Percentiles rank a stretch among this genome's conserved stretches.
phyloP scores from a whole-genome alignment of 2,888 invertebrate genomes.

The Cerastis leucographa region DNA sequence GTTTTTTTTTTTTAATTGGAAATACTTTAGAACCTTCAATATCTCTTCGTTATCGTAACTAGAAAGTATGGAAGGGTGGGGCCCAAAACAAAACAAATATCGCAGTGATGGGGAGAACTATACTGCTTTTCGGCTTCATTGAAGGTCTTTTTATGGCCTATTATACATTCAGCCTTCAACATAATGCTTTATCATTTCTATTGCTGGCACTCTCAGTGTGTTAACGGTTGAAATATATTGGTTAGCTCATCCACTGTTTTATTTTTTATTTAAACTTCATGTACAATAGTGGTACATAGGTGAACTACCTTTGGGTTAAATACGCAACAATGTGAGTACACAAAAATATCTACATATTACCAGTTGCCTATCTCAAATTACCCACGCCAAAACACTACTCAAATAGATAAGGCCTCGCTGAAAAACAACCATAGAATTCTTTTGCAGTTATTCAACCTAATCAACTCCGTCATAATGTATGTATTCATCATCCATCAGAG shows the following conservation, averaged over 20 bases:
- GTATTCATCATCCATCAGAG: not conserved
- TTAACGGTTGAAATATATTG: not conserved
- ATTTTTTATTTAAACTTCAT: too few species aligned
- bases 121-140: not conserved
- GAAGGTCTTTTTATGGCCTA: not conserved
- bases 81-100: not conserved
- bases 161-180: not conserved
- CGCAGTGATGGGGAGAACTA: not conserved
- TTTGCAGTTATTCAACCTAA: slow-evolving; percentile 2
- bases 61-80: too few species aligned
- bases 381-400: not conserved
- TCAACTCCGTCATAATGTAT: not conserved
- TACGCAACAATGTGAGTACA: too few species aligned
- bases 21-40: too few species aligned
- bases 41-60: too few species aligned
- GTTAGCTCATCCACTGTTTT: not conserved
- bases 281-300: too few species aligned
- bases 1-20: too few species aligned
- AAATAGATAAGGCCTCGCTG: not conserved
- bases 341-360: too few species aligned
- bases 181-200: not conserved
- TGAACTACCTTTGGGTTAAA: too few species aligned
- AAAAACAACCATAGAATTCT: not conserved
- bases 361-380: not conserved
- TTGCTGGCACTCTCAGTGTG: not conserved